These are phyloP conservation scores for Chlorospingus semifuscus DNA, from an alignment of 2,797 vertebrate genomes.

Conservation along the genomic window DNA sequence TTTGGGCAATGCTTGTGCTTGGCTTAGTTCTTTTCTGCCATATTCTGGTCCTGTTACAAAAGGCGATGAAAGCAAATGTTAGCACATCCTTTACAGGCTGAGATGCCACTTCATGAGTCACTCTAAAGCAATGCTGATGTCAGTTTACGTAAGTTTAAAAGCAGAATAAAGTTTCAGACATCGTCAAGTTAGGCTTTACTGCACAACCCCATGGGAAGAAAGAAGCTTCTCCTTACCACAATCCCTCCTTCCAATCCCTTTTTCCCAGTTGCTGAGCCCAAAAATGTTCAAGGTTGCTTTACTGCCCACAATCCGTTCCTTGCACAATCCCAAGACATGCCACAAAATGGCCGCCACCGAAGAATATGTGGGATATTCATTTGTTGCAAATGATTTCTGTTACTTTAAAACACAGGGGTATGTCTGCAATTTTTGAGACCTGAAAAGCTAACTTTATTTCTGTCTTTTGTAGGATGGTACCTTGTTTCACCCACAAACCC, in stretches of 20 bases:
- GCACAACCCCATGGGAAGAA: neutral
- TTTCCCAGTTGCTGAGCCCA: no score
- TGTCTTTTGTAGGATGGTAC: constrained; percentile 83
- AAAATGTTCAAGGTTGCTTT: no score
- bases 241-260: no score
- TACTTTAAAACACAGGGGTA: neutral
- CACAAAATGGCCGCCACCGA: no score
- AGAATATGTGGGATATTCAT: neutral
- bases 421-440: neutral
- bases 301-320: no score
- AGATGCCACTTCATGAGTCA: neutral
- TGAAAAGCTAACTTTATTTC: neutral
- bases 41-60: neutral
- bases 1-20: neutral
- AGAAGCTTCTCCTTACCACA: no score
- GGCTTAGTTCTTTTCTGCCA: neutral
- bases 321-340: no score
- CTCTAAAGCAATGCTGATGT: neutral
- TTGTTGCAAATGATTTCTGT: neutral
- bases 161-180: neutral
- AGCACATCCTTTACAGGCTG: neutral
- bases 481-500: constrained; percentile 82
- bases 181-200: neutral
- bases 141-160: neutral
- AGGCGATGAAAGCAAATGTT: neutral